These are phyloP conservation scores for Melanostoma mellinum DNA, from an alignment of 2,888 invertebrate genomes.

Conservation along the genomic window DNA sequence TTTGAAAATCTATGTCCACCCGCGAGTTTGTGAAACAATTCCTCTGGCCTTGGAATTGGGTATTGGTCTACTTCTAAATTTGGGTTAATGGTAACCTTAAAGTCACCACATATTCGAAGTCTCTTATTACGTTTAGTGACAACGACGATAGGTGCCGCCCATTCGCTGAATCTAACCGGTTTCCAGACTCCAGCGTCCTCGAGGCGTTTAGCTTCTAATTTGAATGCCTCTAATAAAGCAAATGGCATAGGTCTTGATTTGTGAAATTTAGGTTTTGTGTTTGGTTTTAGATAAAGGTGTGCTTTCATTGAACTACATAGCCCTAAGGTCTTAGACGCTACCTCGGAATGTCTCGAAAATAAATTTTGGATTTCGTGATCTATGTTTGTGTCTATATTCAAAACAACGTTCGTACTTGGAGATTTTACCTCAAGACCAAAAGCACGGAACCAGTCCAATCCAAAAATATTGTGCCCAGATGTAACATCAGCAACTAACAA, in stretches of 20 bases:
- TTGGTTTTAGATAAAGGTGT: no score
- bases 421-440: no score
- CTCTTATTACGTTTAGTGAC: constrained; percentile 75
- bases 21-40: constrained; percentile 65
- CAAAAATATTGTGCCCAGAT: constrained; percentile 22
- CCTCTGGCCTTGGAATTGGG: constrained; percentile 66
- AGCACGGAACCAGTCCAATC: constrained; percentile 28
- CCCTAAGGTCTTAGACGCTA: no score
- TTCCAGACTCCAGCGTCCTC: constrained; percentile 61
- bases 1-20: constrained; percentile 64
- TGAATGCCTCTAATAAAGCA: constrained; percentile 62
- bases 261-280: no score
- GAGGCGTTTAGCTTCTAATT: constrained; percentile 69
- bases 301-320: no score
- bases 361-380: no score
- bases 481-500: constrained; percentile 5
- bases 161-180: constrained; percentile 74
- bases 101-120: constrained; percentile 74
- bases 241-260: constrained; percentile 74
- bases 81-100: constrained; percentile 74
- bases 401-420: no score
- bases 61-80: constrained; percentile 71
- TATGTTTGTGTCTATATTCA: no score
- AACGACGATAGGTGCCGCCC: constrained; percentile 77
- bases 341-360: no score